Evolutionary conservation across 1,140 invertebrate species (phyloP), one percentile per base, ranked within the genome.

Genomic region (Drosophila nannoptera): DNA sequence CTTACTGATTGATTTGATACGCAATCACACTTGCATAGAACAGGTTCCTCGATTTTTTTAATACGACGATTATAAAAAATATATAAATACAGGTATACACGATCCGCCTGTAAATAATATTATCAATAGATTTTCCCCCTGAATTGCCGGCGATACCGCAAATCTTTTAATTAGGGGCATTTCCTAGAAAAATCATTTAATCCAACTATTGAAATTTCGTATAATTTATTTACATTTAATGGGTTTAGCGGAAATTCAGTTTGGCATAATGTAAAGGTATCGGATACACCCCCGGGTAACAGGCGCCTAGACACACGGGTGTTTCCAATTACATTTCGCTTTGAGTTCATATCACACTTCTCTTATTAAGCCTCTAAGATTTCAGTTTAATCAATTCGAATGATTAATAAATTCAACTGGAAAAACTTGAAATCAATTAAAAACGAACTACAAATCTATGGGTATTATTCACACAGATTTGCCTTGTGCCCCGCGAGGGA

Each of bases 121-220:
- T 48, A 59, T 53, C 69, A 58, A 53, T 22, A 1, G 22, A 22
- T 3, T 2, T 22, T 22, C 3, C 22, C 22, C 22, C 1, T 22
- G 22, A 22, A 22, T 69, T 71, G n/a, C 40, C 33, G 49, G 43
- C 63, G 55, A 67, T 61, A 67, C 35, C 16, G 42, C 69, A 67
- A 50, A 55, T 43, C 8, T 9, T 55, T 53, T 52, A 42, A 35
- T 58, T 43, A 32, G 32, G 16, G 43, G n/a, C n/a, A 38, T 53
- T 36, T 31, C 9, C 16, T 11, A 46, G 35, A 14, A 46, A 59
- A 29, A 60, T 46, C 48, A 16, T n/a, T 14, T 12, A 14, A 32
- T 5, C 2, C 32, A 52, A 35, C 31, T 36, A 52, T 16, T n/a
- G 33, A 12, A 8, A n/a, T n/a, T 52, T 31, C 9, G 16, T 22